Conservation (phyloP, 2,888 invertebrate genomes). For the Priocnemis perturbator region DNA sequence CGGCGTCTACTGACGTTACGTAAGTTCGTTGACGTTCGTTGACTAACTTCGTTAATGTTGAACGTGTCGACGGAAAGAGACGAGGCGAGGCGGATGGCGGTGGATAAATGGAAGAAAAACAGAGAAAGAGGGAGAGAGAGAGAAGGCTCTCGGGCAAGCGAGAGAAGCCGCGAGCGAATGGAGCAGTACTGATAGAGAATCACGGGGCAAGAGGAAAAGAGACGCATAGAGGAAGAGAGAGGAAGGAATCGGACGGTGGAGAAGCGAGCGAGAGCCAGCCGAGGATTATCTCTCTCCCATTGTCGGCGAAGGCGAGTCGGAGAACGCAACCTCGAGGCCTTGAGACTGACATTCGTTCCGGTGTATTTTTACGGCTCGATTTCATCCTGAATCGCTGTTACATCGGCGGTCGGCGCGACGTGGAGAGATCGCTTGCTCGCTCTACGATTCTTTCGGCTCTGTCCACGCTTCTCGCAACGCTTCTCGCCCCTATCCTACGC, state of each 20-base stretch:
- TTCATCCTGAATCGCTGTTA: slow-evolving; percentile 30
- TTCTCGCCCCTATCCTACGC: background rate
- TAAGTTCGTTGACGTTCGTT: slow-evolving; percentile 47
- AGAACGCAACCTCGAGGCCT: slow-evolving; percentile 26
- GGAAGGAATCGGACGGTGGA: slow-evolving; percentile 3
- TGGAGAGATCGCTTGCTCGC: background rate
- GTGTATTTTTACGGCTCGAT: slow-evolving; percentile 35
- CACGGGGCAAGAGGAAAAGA: background rate
- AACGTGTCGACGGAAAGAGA: background rate
- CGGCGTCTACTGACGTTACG: slow-evolving; percentile 39
- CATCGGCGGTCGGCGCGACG: too few species aligned
- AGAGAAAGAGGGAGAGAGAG: slow-evolving; percentile 1
- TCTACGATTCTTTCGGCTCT: slow-evolving; percentile 1
- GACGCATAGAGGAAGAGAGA: background rate
- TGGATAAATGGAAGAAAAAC: slow-evolving; percentile 1
- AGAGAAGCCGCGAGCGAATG: slow-evolving; percentile 12
- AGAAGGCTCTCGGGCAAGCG: too few species aligned
- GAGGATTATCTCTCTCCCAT: slow-evolving; percentile 9
- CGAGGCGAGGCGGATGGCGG: background rate
- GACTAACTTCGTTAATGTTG: slow-evolving; percentile 49
- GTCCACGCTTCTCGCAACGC: too few species aligned
- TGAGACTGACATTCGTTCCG: slow-evolving; percentile 42
- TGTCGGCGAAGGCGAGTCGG: slow-evolving; percentile 18
- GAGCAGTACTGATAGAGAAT: too few species aligned
- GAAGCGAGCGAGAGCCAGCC: background rate